Percentiles rank a stretch among this genome's conserved stretches.
Evolutionary conservation across 2,888 invertebrate genomes (phyloP).

Genomic region (Napeogenes inachia): DNA sequence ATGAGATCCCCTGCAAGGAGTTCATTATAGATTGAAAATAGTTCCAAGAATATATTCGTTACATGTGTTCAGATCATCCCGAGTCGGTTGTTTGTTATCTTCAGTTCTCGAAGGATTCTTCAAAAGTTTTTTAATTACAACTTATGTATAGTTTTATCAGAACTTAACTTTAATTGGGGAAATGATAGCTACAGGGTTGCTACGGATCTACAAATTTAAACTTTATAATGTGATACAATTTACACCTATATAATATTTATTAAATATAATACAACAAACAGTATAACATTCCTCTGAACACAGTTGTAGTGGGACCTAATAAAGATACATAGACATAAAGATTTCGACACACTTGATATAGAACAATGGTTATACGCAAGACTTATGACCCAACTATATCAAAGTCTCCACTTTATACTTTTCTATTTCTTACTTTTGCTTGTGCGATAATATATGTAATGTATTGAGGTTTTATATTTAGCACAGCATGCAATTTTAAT

Average conservation of each 20-base stretch:
- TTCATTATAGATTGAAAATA: slow-evolving; percentile 17
- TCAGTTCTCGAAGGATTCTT: not conserved
- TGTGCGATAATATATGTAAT: not conserved
- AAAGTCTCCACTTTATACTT: not conserved
- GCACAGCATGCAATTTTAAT: too few relatives aligned
- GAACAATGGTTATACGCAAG: not conserved
- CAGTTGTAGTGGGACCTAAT: not conserved
- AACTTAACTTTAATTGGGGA: too few relatives aligned
- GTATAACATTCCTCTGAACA: too few relatives aligned
- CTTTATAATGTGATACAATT: too few relatives aligned
- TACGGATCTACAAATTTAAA: too few relatives aligned
- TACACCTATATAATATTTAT: too few relatives aligned
- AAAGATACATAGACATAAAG: not conserved
- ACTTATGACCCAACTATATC: slow-evolving; percentile 3
- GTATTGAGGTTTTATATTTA: too few relatives aligned
- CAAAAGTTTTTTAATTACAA: not conserved
- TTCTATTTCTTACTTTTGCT: not conserved
- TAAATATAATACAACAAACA: too few relatives aligned
- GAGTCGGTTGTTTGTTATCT: not conserved
- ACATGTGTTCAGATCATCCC: slow-evolving; percentile 7
- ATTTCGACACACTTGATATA: not conserved
- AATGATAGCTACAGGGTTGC: too few relatives aligned
- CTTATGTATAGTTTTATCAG: not conserved
- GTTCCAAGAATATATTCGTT: slow-evolving; percentile 17
- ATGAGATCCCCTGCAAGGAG: not conserved